A percentile compares a stretch with the other conserved stretches of the same genome.
phyloP scores from a whole-genome alignment of 64 coral and sea anemone genomes.

The Porites australiensis region DNA sequence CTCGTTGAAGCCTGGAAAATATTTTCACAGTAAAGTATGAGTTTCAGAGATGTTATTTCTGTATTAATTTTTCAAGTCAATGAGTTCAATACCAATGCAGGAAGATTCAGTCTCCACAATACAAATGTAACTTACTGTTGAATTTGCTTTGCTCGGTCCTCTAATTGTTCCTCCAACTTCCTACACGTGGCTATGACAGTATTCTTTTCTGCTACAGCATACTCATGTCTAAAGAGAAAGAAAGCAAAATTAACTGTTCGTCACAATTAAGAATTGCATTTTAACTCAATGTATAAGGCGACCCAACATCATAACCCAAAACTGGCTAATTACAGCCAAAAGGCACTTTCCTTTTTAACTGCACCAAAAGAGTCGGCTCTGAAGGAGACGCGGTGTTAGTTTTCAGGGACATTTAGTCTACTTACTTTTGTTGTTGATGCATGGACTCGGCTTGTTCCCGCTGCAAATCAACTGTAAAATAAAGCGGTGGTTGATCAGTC shows the following conservation, averaged over 20 bases:
- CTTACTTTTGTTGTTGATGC: conserved; percentile 95
- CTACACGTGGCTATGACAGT: conserved; percentile 93
- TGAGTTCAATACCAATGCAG: no score
- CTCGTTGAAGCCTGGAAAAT: conserved; percentile 82
- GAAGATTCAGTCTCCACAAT: no score
- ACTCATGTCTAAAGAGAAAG: conserved; percentile 79
- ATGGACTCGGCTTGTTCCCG: conserved; percentile 84
- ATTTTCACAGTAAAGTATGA: not conserved
- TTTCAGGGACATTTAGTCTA: no score
- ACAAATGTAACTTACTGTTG: conserved; percentile 82
- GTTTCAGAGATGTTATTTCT: not conserved
- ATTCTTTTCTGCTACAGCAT: conserved; percentile 93
- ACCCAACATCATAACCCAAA: no score
- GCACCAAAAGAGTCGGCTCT: no score
- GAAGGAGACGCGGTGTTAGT: no score
- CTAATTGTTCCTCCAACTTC: conserved; percentile 95
- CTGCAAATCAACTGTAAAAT: conserved; percentile 81
- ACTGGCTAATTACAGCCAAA: no score
- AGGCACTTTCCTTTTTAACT: no score
- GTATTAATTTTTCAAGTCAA: not conserved
- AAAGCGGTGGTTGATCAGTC: not conserved
- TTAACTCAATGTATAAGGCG: no score
- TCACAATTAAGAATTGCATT: no score
- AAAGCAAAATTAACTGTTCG: not conserved
- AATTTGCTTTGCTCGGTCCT: conserved; percentile 90